Evolutionary conservation across 2,888 invertebrate genomes (phyloP), one percentile per base, ranked within the genome.

Genomic region (Andrena haemorrhoa): DNA sequence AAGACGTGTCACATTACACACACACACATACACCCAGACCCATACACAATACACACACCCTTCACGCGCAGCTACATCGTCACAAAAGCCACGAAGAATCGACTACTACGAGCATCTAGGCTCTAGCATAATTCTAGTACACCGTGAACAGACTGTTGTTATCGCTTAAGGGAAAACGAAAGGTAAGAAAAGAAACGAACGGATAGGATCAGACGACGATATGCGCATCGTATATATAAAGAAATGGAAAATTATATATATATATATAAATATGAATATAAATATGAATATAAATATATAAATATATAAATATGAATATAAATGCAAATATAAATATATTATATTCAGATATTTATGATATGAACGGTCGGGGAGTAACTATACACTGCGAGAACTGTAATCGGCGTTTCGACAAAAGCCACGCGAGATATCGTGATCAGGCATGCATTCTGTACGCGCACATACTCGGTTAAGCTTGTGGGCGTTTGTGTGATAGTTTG

Each of bases 281-380:
- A 51, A 65, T 23, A 41, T 10, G 26, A 64, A 63, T 26, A 75
- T 53, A 80, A 61, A 77, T 51, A 56, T 60, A 74, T 73, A 76
- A 68, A 82, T 64, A 71, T 66, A 68, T 76, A 65, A 56, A 86
- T 76, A 75, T 75, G 31, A 41, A 86, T 78, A 76, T 73, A 73
- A 63, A 69, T 81, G 26, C 20, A 82, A 65, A 77, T 69, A 71
- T 60, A 85, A 66, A 86, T 79, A 84, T 88, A 87, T 86, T 84
- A 79, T 82, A 87, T 85, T 80, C 81, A 85, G 68, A 89, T 84
- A 89, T 88, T 85, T 88, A 87, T 83, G 72, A 86, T 82, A 79
- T 76, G 74, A 84, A 74, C 29, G 73, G 63, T 65, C 66, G 69
- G 66, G 60, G 29, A 33, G 63, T 74, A 33, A 65, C 56, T 56